Percentiles rank a stretch among this genome's conserved stretches.
Conservation (phyloP, 2,113 vertebrate genomes). For the Phyllopteryx taeniolatus region DNA sequence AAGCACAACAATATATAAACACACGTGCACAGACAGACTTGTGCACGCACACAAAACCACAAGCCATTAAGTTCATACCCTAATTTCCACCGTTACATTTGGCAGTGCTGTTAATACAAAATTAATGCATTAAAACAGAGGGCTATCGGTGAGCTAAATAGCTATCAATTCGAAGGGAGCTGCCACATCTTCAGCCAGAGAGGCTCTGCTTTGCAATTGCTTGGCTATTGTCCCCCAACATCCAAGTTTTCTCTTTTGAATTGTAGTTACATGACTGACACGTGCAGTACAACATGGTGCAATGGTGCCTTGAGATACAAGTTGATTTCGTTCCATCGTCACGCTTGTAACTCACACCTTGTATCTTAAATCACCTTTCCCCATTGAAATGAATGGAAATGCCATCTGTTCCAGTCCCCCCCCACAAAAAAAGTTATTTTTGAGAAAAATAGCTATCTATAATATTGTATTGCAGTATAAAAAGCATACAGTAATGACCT, state of each 20-base stretch:
- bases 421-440: no score
- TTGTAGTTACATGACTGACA: constrained; percentile 20
- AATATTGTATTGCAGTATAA: no score
- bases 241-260: background rate
- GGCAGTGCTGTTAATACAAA: constrained; percentile 76
- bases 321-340: background rate
- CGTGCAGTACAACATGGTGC: background rate
- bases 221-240: constrained; percentile 67
- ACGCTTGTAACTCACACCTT: background rate
- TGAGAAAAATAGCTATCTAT: no score
- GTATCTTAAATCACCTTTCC: background rate
- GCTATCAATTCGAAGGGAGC: constrained; percentile 75
- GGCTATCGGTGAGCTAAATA: constrained; percentile 74
- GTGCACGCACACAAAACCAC: constrained; percentile 26
- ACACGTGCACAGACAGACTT: constrained; percentile 22
- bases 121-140: constrained; percentile 78
- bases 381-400: no score
- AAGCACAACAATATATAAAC: constrained; percentile 41
- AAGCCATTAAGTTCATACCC: constrained; percentile 62
- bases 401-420: background rate
- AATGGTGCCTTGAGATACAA: no score
- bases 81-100: constrained; percentile 74
- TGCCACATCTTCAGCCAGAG: constrained; percentile 68
- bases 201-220: constrained; percentile 72
- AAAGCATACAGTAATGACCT: no score